Percentiles rank a stretch among this genome's conserved stretches.
phyloP scores from a whole-genome alignment of 2,797 vertebrate species.

The Harpagifer antarcticus region DNA sequence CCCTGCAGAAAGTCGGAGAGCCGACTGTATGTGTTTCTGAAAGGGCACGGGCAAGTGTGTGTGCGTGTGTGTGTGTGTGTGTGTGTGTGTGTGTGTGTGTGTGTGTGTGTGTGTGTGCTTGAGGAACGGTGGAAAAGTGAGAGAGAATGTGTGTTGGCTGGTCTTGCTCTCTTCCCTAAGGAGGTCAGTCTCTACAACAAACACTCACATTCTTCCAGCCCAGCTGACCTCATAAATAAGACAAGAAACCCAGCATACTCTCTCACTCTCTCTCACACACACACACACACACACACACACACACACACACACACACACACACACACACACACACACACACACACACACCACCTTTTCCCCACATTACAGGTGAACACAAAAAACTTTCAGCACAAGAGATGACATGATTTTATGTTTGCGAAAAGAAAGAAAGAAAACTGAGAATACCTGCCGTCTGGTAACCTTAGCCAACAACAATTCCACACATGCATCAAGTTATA shows the following conservation, averaged over 20 bases:
- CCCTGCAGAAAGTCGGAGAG: conserved; percentile 72
- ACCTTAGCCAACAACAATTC: conserved; percentile 3
- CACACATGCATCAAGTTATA: not conserved
- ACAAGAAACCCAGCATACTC: conserved; percentile 45
- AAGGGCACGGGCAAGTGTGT: conserved; percentile 42
- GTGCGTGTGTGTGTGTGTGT: conserved; percentile 29
- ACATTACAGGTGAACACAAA: conserved; percentile 72
- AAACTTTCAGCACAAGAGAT: conserved; percentile 71
- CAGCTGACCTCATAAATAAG: conserved; percentile 83
- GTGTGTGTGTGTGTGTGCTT: conserved; percentile 17
- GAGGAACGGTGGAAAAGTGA: conserved; percentile 35
- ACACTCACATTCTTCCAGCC: conserved; percentile 78
- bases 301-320: conserved; percentile 20
- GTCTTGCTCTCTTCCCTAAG: conserved; percentile 65
- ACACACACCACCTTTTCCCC: conserved; percentile 20
- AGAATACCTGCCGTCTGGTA: conserved; percentile 58
- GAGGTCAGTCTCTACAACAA: conserved; percentile 75
- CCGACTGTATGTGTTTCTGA: conserved; percentile 69
- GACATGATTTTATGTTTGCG: conserved; percentile 77
- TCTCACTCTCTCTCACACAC: not conserved
- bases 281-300: conserved; percentile 12
- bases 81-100: conserved; percentile 26
- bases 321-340: conserved; percentile 1
- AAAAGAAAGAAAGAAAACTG: conserved; percentile 68
- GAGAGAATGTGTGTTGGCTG: conserved; percentile 40